Conservation (phyloP, 2,113 vertebrate genomes). For the Petromus typicus region DNA sequence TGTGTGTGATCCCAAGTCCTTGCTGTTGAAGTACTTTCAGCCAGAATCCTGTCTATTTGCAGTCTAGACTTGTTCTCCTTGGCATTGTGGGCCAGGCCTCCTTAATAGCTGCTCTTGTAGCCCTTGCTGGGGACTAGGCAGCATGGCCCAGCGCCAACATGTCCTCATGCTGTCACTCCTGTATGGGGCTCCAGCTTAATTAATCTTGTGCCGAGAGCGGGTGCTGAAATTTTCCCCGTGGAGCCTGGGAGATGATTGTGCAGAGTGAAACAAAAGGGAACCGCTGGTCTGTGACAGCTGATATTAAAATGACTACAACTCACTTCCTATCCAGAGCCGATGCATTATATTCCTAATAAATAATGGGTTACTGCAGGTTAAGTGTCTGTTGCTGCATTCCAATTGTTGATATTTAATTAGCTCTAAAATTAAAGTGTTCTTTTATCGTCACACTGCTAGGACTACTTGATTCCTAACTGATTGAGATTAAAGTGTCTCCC, state of each 20-base stretch:
- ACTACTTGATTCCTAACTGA: conserved; percentile 86
- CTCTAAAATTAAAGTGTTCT: conserved; percentile 88
- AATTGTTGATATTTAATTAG: conserved; percentile 92
- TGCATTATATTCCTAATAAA: conserved; percentile 85
- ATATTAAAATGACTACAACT: conserved; percentile 87
- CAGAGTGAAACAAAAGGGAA: conserved; percentile 83
- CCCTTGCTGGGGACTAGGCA: rapidly evolving
- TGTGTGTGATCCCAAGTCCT: neutral
- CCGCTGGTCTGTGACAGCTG: conserved; percentile 84
- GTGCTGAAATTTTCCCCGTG: conserved; percentile 70
- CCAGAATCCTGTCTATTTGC: neutral
- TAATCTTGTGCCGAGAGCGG: conserved; percentile 76
- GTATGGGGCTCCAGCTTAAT: conserved; percentile 79
- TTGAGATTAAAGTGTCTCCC: conserved; percentile 84
- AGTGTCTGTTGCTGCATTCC: conserved; percentile 86
- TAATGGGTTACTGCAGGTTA: conserved; percentile 89
- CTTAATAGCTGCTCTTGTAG: neutral
- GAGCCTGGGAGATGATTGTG: conserved; percentile 77
- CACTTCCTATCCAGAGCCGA: conserved; percentile 81
- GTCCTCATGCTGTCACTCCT: neutral
- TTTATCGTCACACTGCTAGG: conserved; percentile 81
- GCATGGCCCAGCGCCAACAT: neutral
- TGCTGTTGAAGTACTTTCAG: neutral
- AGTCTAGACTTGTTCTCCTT: neutral
- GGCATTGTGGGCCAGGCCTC: too few species aligned